Base-by-base conservation (phyloP, 2,888 invertebrate genomes). In the Emmelina monodactyla region DNA sequence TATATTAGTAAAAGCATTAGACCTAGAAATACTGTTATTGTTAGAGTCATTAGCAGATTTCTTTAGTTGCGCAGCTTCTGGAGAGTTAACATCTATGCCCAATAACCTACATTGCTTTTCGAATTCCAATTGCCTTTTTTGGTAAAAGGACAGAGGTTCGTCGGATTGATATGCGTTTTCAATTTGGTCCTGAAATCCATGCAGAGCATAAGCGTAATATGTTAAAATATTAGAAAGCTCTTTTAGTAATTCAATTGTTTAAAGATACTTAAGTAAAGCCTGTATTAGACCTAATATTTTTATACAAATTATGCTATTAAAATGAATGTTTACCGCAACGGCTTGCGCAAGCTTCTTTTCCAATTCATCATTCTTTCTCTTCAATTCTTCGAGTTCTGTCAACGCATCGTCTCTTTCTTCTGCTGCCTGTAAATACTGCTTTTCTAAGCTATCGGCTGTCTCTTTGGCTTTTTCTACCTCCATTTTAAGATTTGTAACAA, bases 391-490 rank as follows among this genome's bases (percentile, higher is more conserved):
- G 47, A 92, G 69, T 56, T 92, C 90, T 37, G 85, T 83, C 53
- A 87, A 85, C 1, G 87, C 85, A 35, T 85, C 83, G 50, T 92
- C 92, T 49, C 92, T 79, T 58, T 90, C 85, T 55, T 91, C 90
- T 9, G 88, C 88, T 1, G 88, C 86, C 45, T 85, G 82, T 39
- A 88, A 85, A 58, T 88, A 92, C 60, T 91, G 89, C 55, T 87
- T 88, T 53, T 94, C 92, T 50, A 92, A 82, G 54, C 89, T 88
- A 55, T 92, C 91, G 0, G 90, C 88, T 6, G 87, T 86, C 54
- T 88, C 88, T 50, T 89, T 86, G 0, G 91, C 88, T 49, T 88
- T 87, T 32, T 88, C 87, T 1, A 88, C 88, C 63, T 91, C 91
- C 50, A 84, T 78, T 62, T 89, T 90, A 33, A 92, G 75, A 37